A percentile compares a stretch with the other conserved stretches of the same genome.
Evolutionary conservation across 2,113 vertebrate species (phyloP).

Genomic region (Acanthisitta chloris): DNA sequence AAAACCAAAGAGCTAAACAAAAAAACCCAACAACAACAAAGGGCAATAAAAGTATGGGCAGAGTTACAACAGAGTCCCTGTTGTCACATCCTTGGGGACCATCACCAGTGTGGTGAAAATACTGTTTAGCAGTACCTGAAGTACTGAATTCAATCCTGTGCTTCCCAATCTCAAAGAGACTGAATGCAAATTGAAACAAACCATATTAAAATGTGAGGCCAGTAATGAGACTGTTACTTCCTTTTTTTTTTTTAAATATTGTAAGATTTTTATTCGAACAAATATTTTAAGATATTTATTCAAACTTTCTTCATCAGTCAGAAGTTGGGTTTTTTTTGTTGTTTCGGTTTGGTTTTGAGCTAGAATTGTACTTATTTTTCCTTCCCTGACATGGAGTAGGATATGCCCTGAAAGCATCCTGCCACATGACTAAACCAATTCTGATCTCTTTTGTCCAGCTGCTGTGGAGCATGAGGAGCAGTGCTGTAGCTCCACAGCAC

Average conservation of each 20-base stretch:
- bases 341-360: neutral
- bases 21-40: neutral
- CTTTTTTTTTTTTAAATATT: neutral
- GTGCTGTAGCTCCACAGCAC: neutral
- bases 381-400: neutral
- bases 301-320: neutral
- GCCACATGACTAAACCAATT: neutral
- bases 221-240: neutral
- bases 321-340: neutral
- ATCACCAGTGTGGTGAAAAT: neutral
- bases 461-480: neutral
- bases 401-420: neutral
- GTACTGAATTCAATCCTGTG: neutral
- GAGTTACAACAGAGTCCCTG: neutral
- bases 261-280: neutral
- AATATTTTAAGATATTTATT: neutral
- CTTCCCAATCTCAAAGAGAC: neutral
- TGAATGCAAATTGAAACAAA: neutral
- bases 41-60: neutral
- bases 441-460: neutral
- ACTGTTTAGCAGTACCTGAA: neutral
- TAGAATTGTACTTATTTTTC: neutral
- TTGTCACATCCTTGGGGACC: neutral
- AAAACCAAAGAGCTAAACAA: neutral
- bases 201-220: neutral